Percentiles rank a stretch among this genome's conserved stretches.
Evolutionary conservation across 2,797 vertebrate genomes (phyloP).

Genomic region (Limnodromus scolopaceus): DNA sequence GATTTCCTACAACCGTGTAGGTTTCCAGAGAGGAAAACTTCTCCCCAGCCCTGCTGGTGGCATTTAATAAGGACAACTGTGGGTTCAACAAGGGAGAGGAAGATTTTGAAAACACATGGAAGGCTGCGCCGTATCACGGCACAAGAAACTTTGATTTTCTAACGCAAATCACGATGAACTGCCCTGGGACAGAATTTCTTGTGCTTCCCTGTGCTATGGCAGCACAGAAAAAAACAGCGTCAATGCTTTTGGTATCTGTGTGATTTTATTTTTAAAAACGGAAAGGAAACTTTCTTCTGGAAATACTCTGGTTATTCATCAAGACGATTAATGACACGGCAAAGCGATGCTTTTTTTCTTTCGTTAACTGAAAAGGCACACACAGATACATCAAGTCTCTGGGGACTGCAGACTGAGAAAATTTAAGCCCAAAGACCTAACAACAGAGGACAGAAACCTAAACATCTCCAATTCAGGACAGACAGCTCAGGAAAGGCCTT

Average conservation of each 20-base stretch:
- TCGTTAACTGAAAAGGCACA: background rate
- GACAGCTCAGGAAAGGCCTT: background rate
- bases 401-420: background rate
- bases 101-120: background rate
- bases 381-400: background rate
- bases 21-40: background rate
- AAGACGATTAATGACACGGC: background rate
- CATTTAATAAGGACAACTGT: background rate
- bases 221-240: background rate
- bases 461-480: background rate
- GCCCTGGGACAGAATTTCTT: background rate
- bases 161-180: rapidly evolving
- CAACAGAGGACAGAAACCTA: background rate
- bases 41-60: background rate
- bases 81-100: background rate
- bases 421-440: background rate
- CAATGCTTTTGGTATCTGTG: background rate
- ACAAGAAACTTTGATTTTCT: background rate
- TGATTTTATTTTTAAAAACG: background rate
- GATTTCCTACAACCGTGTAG: rapidly evolving
- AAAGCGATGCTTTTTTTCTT: background rate
- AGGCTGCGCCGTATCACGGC: background rate
- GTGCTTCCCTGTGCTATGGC: background rate
- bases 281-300: background rate
- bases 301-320: background rate